Base-by-base conservation (phyloP, 2,797 vertebrate species). In the Scarus forsteni region DNA sequence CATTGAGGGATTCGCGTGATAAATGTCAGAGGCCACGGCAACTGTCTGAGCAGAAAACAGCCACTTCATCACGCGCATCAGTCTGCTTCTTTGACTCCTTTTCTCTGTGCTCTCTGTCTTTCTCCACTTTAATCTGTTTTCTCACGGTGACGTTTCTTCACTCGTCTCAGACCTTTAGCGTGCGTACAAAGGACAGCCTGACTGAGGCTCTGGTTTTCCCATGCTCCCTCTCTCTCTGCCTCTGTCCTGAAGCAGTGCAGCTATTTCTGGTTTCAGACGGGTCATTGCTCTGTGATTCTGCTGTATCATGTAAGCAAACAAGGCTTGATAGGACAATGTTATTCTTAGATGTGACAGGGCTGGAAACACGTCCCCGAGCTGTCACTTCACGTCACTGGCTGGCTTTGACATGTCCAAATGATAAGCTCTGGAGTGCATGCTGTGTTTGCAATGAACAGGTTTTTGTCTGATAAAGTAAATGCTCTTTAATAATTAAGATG, bases 321-420 rank as follows among this genome's bases (percentile, higher is more conserved):
- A 85, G 27, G 79, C 73, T 77, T 86, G 89, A 93, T 88, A 85
- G 81, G 76, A 76, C 69, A 63, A 73, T 90, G 84, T 89, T 93
- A 92, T 92, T 90, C 78, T 91, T 92, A 90, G 89, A 88, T 57
- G 76, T 85, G 83, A 92, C 85, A 74, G 51, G 59, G 48, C 52
- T 84, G 76, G 81, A 88, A 85, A 88, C 86, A 77, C 64, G 72
- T 75, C 69, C 64, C 61, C 0, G 39, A 60, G 66, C 63, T 70
- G 77, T 70, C 68, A 6, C 43, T 75, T 80, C 12, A 13, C 60
- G 72, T 62, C 62, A 73, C 63, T 6, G 4, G 1, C 12, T 8
- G 57, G 27, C 60, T 51, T 10, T 42, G 42, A 35, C 16, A 39
- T 42, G 19, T 39, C 16, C 16, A 27, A 12, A 12, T 51, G 8